Evolutionary conservation across 2,888 invertebrate genomes (phyloP).

Genomic region (Pemphredon lugubris): DNA sequence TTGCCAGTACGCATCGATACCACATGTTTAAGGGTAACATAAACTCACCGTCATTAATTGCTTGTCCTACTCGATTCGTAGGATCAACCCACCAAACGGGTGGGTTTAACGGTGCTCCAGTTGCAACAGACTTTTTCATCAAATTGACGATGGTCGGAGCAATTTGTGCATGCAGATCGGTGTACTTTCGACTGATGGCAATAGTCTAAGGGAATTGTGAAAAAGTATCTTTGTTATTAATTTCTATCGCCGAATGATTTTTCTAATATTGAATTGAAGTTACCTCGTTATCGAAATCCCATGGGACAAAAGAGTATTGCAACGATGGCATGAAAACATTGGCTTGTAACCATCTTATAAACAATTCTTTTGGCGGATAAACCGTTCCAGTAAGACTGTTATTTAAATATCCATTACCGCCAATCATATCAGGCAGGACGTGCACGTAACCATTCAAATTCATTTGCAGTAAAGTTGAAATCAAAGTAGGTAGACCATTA

Average conservation of each 20-base stretch:
- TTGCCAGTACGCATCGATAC: too few species aligned
- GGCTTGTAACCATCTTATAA: slow-evolving; percentile 90
- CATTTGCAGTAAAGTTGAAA: slow-evolving; percentile 87
- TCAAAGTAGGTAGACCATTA: slow-evolving; percentile 87
- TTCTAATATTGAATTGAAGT: slow-evolving; percentile 6
- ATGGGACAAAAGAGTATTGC: slow-evolving; percentile 91
- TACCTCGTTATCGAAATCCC: slow-evolving; percentile 86
- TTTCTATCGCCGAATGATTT: not conserved
- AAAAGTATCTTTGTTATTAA: not conserved
- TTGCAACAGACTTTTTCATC: slow-evolving; percentile 83
- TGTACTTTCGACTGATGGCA: slow-evolving; percentile 85
- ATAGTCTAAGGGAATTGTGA: slow-evolving; percentile 82
- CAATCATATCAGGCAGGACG: slow-evolving; percentile 91
- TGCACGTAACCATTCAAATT: slow-evolving; percentile 84
- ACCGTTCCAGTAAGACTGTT: slow-evolving; percentile 80
- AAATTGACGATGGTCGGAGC: slow-evolving; percentile 84
- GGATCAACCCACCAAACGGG: slow-evolving; percentile 95
- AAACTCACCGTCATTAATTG: slow-evolving; percentile 80
- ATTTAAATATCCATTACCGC: slow-evolving; percentile 85
- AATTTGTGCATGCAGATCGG: slow-evolving; percentile 85
- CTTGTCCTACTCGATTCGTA: slow-evolving; percentile 83
- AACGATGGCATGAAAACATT: slow-evolving; percentile 90
- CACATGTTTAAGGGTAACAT: too few species aligned
- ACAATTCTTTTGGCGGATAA: slow-evolving; percentile 83
- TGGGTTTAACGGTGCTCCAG: slow-evolving; percentile 88